Percentiles rank a stretch among this genome's conserved stretches.
phyloP scores from a whole-genome alignment of 2,797 vertebrate species.

The Cercopithecus mitis region DNA sequence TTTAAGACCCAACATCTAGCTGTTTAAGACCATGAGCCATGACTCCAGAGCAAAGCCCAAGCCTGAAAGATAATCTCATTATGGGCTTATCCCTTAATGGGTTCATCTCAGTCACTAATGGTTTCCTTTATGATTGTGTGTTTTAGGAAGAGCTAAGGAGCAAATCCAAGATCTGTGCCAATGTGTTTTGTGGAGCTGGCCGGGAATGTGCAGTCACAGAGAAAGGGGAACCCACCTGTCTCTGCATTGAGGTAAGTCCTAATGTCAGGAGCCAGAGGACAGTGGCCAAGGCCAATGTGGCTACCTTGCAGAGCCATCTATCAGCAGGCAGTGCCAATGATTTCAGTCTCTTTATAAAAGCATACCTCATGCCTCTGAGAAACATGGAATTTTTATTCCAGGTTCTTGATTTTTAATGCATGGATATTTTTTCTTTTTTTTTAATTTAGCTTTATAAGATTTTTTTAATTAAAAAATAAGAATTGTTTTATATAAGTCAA shows the following conservation, averaged over 20 bases:
- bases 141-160: constrained; percentile 91
- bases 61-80: not conserved
- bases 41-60: not conserved
- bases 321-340: not conserved
- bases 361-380: not conserved
- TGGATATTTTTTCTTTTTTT: not conserved
- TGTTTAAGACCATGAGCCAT: not conserved
- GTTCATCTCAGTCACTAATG: not conserved
- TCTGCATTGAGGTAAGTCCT: constrained; percentile 94
- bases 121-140: constrained; percentile 69
- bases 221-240: constrained; percentile 96
- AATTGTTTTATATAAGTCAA: not conserved
- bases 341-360: not conserved
- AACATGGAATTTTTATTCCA: not conserved
- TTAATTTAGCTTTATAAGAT: not conserved
- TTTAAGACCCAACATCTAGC: not conserved
- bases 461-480: constrained; percentile 11
- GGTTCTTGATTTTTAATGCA: not conserved
- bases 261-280: not conserved
- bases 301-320: not conserved
- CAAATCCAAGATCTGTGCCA: constrained; percentile 99
- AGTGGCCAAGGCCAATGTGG: not conserved
- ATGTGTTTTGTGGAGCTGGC: constrained; percentile 98
- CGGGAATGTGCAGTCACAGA: constrained; percentile 96
- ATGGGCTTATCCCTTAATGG: not conserved